Conservation (phyloP, 2,113 vertebrate genomes). For the Castor canadensis region DNA sequence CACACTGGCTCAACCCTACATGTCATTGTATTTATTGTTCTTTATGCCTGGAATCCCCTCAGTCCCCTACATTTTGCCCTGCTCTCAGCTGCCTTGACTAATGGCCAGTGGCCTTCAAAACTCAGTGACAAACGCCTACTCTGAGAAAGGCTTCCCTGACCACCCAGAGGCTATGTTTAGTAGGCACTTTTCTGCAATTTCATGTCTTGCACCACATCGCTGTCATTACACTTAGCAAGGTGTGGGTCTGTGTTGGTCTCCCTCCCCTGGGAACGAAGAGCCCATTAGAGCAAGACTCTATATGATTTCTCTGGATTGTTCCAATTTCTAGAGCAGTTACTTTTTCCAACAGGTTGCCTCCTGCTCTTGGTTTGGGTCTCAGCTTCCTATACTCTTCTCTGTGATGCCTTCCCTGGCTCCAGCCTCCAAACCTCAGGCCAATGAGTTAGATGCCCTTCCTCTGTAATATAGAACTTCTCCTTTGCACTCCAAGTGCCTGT, state of each 20-base stretch:
- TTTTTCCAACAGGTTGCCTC: neutral
- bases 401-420: neutral
- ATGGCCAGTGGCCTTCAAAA: neutral
- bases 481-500: neutral
- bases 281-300: neutral
- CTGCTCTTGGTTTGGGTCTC: neutral
- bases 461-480: neutral
- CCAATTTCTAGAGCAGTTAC: neutral
- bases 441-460: neutral
- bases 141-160: neutral
- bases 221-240: neutral
- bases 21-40: neutral
- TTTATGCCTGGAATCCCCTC: neutral
- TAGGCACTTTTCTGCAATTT: neutral
- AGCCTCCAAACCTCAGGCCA: neutral
- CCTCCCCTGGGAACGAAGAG: neutral
- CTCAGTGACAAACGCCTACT: neutral
- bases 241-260: neutral
- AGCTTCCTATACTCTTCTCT: neutral
- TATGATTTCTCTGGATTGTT: neutral
- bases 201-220: neutral
- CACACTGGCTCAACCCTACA: neutral
- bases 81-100: neutral
- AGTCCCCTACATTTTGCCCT: neutral
- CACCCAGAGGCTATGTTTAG: neutral